Base-by-base conservation (phyloP, 1,140 invertebrate genomes). In the Cydia splendana region DNA sequence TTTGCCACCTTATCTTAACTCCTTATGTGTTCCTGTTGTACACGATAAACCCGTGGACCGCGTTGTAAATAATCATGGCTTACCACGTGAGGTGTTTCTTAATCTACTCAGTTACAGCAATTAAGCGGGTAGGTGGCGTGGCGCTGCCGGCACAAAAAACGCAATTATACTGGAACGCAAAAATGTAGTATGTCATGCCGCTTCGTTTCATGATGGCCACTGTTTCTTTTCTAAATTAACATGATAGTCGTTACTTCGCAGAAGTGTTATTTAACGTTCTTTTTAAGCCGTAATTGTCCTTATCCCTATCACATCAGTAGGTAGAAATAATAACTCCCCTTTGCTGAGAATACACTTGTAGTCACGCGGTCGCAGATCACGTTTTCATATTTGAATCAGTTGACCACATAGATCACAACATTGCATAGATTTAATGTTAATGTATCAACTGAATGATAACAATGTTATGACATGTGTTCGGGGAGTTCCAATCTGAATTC, bases 361-460 rank as follows among this genome's bases (percentile, higher is more conserved):
- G 67, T 71, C 67, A 71, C 67, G 67, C 30, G 67, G 28, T 71
- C 15, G n/a, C 28, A 10, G 67, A 18, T 71, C 67, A 71, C 67
- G 67, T 71, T 71, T 71, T 71, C 34, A 34, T 38, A 71, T 71
- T 38, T 71, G 30, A 69, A 71, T 71, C 28, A 71, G 67, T 71
- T 42, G 30, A 38, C 67, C 67, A 71, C 67, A 38, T 15, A 42
- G 34, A 71, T 71, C 30, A 42, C 30, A 42, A 71, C 67, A 34
- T 71, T 71, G 67, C 34, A 38, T 38, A 45, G 28, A 7, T 71
- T 71, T 38, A 45, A 71, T 71, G 67, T 20, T 71, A 71, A 71
- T 42, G 67, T 7, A 71, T 38, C 18, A 34, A 42, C 67, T 38
- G 30, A 71, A 71, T 71, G 6, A 71, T 38, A 67, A 67, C 65